These are phyloP conservation scores for Columba janthina DNA, from an alignment of 2,113 vertebrate species.

Conservation along the genomic window DNA sequence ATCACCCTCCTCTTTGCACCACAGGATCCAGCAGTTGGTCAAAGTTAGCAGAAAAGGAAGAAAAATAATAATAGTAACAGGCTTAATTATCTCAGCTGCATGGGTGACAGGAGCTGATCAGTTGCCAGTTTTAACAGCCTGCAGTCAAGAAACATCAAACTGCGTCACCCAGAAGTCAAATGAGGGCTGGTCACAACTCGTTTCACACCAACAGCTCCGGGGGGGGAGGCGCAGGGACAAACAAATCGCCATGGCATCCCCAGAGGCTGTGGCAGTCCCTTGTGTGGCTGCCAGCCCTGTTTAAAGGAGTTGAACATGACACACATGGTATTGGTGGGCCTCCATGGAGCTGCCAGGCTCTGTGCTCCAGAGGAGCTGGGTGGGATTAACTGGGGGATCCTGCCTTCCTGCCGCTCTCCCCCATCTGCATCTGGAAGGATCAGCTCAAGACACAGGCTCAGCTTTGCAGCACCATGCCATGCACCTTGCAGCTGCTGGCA, in stretches of 20 bases:
- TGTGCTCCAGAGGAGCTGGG: neutral
- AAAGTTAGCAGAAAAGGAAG: neutral
- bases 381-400: neutral
- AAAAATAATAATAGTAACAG: conserved; percentile 13
- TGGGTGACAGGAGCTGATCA: conserved; percentile 42
- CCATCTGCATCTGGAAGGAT: neutral
- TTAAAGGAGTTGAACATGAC: neutral
- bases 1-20: neutral
- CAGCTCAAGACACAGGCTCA: rapidly evolving
- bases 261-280: rapidly evolving
- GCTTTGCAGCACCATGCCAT: neutral
- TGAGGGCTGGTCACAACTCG: neutral
- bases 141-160: conserved; percentile 38
- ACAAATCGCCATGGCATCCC: neutral
- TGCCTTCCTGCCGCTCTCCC: rapidly evolving
- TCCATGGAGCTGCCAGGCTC: neutral
- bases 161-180: conserved; percentile 35
- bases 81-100: neutral
- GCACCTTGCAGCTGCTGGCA: neutral
- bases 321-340: neutral
- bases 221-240: neutral
- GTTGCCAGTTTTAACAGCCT: conserved; percentile 42
- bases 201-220: neutral
- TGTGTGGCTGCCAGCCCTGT: neutral
- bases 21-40: neutral